phyloP scores from a whole-genome alignment of 1,140 invertebrate species.

The Prorops nasuta region DNA sequence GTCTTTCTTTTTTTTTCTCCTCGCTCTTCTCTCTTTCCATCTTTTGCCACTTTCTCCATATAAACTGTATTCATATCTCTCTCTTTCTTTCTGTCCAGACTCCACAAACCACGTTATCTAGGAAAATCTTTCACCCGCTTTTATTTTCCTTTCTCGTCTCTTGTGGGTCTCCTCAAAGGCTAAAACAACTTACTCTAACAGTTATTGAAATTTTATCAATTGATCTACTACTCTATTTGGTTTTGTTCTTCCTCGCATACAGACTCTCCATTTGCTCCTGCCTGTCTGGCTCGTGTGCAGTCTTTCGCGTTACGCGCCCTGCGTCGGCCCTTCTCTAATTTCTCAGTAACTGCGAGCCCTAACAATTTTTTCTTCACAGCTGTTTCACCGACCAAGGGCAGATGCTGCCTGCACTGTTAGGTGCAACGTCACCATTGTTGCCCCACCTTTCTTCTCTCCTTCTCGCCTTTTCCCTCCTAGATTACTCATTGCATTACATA shows the following conservation, averaged over 20 bases:
- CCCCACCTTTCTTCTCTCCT: slow-evolving; percentile 13
- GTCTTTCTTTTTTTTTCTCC: slow-evolving; percentile 15
- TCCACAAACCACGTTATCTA: background rate
- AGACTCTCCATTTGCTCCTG: too few relatives aligned
- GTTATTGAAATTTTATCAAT: too few relatives aligned
- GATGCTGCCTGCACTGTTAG: slow-evolving; percentile 36
- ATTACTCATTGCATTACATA: slow-evolving; percentile 13
- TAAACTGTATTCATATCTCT: slow-evolving; percentile 6
- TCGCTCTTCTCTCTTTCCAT: slow-evolving; percentile 4
- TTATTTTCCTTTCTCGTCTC: background rate
- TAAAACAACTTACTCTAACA: too few relatives aligned
- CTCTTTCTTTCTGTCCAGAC: slow-evolving; percentile 1
- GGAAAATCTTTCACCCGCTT: background rate
- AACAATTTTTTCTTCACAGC: slow-evolving; percentile 32
- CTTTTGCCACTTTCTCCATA: slow-evolving; percentile 12
- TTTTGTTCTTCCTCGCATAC: too few relatives aligned
- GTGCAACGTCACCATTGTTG: slow-evolving; percentile 35
- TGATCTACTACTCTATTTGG: too few relatives aligned
- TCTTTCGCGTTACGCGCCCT: too few relatives aligned
- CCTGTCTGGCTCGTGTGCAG: too few relatives aligned
- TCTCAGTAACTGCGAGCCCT: too few relatives aligned
- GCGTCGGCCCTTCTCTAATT: background rate
- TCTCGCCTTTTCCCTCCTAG: slow-evolving; percentile 6
- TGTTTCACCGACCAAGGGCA: slow-evolving; percentile 41
- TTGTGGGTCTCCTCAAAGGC: too few relatives aligned